Evolutionary conservation across 2,113 vertebrate species (phyloP).

Genomic region (Poeciliopsis retropinna): DNA sequence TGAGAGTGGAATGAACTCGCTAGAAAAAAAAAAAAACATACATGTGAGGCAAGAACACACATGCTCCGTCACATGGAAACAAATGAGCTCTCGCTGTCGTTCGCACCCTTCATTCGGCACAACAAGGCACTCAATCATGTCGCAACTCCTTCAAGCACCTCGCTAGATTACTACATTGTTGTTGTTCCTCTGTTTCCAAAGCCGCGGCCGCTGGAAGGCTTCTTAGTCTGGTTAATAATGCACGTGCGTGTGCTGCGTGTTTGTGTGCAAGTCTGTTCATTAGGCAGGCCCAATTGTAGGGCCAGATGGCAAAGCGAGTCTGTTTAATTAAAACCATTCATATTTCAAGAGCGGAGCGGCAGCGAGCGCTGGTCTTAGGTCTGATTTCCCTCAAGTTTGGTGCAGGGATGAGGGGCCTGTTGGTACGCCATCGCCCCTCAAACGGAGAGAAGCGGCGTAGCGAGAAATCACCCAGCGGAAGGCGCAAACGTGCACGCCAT

Average conservation of each 20-base stretch:
- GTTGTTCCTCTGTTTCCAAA: slow-evolving; percentile 48
- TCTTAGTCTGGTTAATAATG: slow-evolving; percentile 64
- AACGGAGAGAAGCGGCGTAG: slow-evolving; percentile 6
- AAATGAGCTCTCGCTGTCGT: slow-evolving; percentile 8
- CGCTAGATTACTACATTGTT: slow-evolving; percentile 44
- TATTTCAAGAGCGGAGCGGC: slow-evolving; percentile 79
- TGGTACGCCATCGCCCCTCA: background rate
- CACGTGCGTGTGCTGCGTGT: slow-evolving; percentile 16
- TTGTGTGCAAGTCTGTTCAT: slow-evolving; percentile 67
- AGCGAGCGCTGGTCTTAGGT: slow-evolving; percentile 54
- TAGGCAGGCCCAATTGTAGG: slow-evolving; percentile 74
- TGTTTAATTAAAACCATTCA: slow-evolving; percentile 85
- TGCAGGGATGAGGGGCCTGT: slow-evolving; percentile 24
- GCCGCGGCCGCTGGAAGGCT: slow-evolving; percentile 41
- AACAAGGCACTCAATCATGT: slow-evolving; percentile 41
- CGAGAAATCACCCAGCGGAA: slow-evolving; percentile 43
- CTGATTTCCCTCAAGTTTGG: slow-evolving; percentile 66
- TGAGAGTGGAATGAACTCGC: background rate
- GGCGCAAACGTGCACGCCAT: background rate
- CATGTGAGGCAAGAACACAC: slow-evolving; percentile 10
- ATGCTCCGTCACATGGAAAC: slow-evolving; percentile 12
- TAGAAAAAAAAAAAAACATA: background rate
- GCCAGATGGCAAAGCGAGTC: slow-evolving; percentile 82
- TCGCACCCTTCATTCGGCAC: slow-evolving; percentile 21
- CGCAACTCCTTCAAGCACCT: slow-evolving; percentile 41